Evolutionary conservation across 2,113 vertebrate genomes (phyloP).

Genomic region (Perca fluviatilis): DNA sequence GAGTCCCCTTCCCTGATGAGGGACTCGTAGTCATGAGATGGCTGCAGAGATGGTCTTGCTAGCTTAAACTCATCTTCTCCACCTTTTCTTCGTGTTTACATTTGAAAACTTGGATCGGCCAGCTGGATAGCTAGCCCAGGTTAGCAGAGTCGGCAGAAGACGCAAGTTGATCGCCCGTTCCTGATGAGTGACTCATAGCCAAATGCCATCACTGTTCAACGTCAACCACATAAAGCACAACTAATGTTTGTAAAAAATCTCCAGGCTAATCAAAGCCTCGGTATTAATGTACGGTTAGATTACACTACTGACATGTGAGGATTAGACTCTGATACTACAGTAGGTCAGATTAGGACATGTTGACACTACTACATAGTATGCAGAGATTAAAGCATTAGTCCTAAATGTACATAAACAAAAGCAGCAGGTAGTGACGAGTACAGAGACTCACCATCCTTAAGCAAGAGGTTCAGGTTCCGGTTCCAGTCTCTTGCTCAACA

Average conservation of each 20-base stretch:
- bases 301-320: constrained; percentile 40
- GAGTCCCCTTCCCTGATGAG: too few relatives aligned
- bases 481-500: not conserved
- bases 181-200: too few relatives aligned
- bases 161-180: too few relatives aligned
- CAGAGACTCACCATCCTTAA: constrained; percentile 4
- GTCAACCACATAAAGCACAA: too few relatives aligned
- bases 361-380: constrained; percentile 35
- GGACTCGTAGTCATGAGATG: too few relatives aligned
- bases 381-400: constrained; percentile 36
- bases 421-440: not conserved
- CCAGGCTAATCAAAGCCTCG: constrained; percentile 17
- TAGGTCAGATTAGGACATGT: constrained; percentile 42
- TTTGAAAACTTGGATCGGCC: too few relatives aligned
- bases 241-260: not conserved
- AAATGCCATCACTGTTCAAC: too few relatives aligned
- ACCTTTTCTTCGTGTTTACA: too few relatives aligned
- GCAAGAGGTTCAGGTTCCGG: not conserved
- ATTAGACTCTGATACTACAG: constrained; percentile 48
- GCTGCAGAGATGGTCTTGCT: too few relatives aligned
- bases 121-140: too few relatives aligned
- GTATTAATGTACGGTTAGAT: constrained; percentile 35
- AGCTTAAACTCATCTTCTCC: too few relatives aligned
- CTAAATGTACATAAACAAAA: constrained; percentile 9
- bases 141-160: too few relatives aligned